A percentile compares a stretch with the other conserved stretches of the same genome.
Conservation (phyloP, 2,113 vertebrate species). For the Turnix velox region DNA sequence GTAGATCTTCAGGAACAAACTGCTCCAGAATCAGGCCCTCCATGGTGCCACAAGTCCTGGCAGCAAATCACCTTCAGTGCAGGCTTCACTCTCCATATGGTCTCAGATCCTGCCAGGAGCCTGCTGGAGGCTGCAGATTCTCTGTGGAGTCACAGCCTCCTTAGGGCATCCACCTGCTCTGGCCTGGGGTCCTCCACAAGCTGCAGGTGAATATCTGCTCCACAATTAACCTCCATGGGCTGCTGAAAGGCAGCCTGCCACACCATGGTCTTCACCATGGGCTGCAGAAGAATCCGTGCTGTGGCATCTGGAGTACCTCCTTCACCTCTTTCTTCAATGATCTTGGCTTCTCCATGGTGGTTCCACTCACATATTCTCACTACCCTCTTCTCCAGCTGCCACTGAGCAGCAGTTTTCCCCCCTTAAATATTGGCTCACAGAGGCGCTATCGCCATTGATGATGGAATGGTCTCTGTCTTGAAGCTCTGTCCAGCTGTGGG, state of each 20-base stretch:
- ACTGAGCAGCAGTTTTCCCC: background rate
- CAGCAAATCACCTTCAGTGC: background rate
- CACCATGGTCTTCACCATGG: background rate
- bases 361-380: background rate
- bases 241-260: background rate
- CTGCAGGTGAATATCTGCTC: background rate
- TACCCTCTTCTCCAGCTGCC: background rate
- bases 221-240: background rate
- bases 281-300: background rate
- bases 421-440: background rate
- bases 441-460: background rate
- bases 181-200: background rate
- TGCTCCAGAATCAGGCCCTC: background rate
- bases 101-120: no score
- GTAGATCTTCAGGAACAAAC: no score
- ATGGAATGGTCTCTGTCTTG: background rate
- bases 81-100: no score
- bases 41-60: background rate
- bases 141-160: background rate
- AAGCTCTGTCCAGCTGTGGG: background rate
- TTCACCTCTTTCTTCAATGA: background rate
- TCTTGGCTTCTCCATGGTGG: background rate
- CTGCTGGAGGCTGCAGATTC: no score
- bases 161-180: background rate
- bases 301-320: background rate